These are phyloP conservation scores for Ditylenchus dipsaci DNA, from an alignment of 1,140 invertebrate genomes.

Conservation along the genomic window DNA sequence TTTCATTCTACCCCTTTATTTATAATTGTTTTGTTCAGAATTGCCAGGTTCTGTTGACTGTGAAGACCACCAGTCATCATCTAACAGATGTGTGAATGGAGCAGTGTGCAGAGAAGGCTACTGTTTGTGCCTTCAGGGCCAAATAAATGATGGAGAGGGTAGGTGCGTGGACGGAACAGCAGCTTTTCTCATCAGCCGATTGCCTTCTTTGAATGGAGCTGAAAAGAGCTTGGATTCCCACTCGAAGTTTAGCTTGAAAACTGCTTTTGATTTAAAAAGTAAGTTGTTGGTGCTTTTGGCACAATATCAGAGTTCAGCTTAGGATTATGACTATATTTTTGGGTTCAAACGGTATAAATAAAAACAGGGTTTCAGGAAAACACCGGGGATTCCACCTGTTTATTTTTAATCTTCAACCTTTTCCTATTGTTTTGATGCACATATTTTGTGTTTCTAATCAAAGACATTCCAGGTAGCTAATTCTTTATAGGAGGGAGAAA, in stretches of 20 bases:
- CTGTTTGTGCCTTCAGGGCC: conserved; percentile 27
- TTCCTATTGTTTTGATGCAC: too few relatives aligned
- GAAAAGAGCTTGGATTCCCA: neutral
- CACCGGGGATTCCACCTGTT: too few relatives aligned
- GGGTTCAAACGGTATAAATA: too few relatives aligned
- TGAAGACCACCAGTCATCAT: neutral
- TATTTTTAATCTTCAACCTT: too few relatives aligned
- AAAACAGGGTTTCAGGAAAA: too few relatives aligned
- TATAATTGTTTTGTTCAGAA: too few relatives aligned
- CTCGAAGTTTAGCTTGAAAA: neutral
- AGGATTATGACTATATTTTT: too few relatives aligned
- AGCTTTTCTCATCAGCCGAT: neutral
- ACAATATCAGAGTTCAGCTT: too few relatives aligned
- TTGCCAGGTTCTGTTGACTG: conserved; percentile 31
- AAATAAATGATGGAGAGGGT: conserved; percentile 21
- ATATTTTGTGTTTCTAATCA: too few relatives aligned
- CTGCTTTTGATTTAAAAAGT: neutral
- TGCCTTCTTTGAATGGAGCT: neutral
- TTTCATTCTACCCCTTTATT: too few relatives aligned
- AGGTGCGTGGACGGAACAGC: neutral
- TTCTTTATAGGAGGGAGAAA: too few relatives aligned
- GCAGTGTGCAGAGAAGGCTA: conserved; percentile 34
- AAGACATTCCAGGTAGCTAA: too few relatives aligned
- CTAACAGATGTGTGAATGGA: conserved; percentile 14
- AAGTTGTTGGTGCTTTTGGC: neutral